phyloP scores from a whole-genome alignment of 2,888 invertebrate genomes.

The Belgica antarctica region DNA sequence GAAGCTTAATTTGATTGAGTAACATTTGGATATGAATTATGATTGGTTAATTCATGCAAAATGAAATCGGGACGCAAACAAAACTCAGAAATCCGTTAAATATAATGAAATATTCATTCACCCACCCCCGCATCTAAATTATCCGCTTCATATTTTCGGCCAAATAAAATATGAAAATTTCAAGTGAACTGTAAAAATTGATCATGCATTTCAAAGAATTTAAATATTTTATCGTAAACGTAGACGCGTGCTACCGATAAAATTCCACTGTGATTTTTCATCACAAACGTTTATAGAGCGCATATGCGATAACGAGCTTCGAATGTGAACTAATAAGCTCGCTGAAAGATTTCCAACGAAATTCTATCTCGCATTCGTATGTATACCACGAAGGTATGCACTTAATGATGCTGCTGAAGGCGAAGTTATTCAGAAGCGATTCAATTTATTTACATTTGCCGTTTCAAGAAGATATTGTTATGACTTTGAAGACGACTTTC shows the following conservation, averaged over 20 bases:
- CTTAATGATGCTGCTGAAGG: background rate
- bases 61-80: background rate
- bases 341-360: background rate
- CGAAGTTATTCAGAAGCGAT: background rate
- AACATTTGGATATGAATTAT: slow-evolving; percentile 15
- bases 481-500: background rate
- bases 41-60: background rate
- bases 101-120: slow-evolving; percentile 24
- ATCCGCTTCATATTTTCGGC: background rate
- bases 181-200: slow-evolving; percentile 12
- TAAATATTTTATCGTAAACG: background rate
- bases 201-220: background rate
- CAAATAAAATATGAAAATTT: slow-evolving; percentile 2
- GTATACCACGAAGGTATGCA: background rate
- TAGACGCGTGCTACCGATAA: background rate
- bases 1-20: background rate
- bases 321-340: no score
- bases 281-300: background rate
- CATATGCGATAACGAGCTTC: background rate
- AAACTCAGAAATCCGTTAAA: slow-evolving; percentile 14
- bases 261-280: background rate
- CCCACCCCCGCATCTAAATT: slow-evolving; percentile 12
- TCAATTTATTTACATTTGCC: background rate
- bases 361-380: background rate
- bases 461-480: background rate